Evolutionary conservation across 2,113 vertebrate species (phyloP), one percentile per base, ranked within the genome.

Genomic region (Otus sunia): DNA sequence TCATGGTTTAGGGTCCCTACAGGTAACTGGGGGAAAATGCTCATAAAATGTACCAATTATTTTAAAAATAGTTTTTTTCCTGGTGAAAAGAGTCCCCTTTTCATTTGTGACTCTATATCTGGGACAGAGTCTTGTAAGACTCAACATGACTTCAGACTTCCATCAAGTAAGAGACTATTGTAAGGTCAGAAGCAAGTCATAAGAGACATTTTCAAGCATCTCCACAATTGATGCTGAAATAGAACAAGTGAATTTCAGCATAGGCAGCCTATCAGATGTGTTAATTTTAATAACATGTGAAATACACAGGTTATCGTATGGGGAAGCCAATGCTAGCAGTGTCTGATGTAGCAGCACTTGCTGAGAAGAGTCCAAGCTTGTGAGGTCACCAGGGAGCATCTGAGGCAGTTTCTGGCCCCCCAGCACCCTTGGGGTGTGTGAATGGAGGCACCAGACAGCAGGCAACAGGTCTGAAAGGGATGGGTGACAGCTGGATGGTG

Each of bases 321-420:
- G 12, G 20, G 29, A 66, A 85, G 73, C 12, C 19, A 29, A 34
- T 2, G 0, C 0, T 2, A 36, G 5, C 30, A 41, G 41, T 25
- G 9, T 14, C 34, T 16, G 21, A 7, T 53, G 12, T 29, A 60
- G 29, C 12, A 47, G 45, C 45, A 36, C 0, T 0, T 68, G 39
- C 62, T 55, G 12, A 80, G 37, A 80, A 67, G 37, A 59, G 37
- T 37, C 41, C 41, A 59, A 47, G 34, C 25, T 59, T 59, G 7
- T 22, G 55, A 76, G n/a, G 27, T 32, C 14, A 20, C 11, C 5
- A 2, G n/a, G 10, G 27, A 60, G 25, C 7, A 1, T 53, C 53
- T 60, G 69, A 52, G 36, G 5, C 17, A 10, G 22, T 27, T 67
- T 41, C 45, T 58, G 36, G 3, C 5, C 15, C 5, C 8, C 14